phyloP scores from a whole-genome alignment of 2,113 vertebrate species.

The Protobothrops flavoviridis region DNA sequence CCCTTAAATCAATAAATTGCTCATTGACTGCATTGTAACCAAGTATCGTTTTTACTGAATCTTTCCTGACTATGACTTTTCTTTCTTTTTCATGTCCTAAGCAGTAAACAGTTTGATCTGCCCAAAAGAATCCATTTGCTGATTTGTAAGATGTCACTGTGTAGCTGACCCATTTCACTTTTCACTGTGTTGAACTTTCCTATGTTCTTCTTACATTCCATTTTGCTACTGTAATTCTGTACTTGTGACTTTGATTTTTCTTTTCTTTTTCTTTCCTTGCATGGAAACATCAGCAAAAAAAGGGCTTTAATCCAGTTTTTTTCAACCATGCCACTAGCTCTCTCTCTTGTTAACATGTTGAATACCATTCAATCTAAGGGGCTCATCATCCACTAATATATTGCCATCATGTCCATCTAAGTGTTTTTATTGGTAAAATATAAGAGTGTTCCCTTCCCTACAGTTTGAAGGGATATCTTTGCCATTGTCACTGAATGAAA shows the following conservation, averaged over 20 bases:
- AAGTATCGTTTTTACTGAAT: background rate
- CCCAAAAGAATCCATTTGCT: background rate
- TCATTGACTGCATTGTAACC: background rate
- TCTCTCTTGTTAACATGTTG: background rate
- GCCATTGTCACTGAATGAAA: background rate
- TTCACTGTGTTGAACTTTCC: background rate
- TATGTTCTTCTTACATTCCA: background rate
- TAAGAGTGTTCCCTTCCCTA: background rate
- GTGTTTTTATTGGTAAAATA: background rate
- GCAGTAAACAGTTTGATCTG: background rate
- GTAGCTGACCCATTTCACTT: background rate
- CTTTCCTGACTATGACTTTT: background rate
- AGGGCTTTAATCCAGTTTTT: background rate
- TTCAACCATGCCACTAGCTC: background rate
- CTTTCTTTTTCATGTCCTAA: background rate
- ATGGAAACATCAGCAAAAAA: background rate
- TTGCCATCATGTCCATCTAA: background rate
- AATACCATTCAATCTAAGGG: background rate
- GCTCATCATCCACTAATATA: background rate
- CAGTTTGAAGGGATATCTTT: background rate
- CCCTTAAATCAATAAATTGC: background rate
- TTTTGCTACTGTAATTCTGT: background rate
- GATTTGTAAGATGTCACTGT: background rate
- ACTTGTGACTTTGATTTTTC: background rate
- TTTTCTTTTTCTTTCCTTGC: background rate